Conservation (phyloP, 1,140 invertebrate species). For the Drosophila carrolli region DNA sequence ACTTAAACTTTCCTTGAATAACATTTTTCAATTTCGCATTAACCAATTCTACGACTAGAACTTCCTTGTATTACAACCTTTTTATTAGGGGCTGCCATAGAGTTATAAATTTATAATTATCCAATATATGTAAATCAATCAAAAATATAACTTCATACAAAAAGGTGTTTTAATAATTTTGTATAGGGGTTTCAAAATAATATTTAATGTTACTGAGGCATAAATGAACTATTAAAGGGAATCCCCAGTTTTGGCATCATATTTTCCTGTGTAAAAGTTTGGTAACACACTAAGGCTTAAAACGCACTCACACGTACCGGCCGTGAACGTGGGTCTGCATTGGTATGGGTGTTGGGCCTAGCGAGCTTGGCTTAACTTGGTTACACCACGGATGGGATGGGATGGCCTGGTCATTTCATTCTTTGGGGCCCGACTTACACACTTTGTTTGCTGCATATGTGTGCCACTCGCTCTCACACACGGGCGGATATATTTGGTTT, state of each 20-base stretch:
- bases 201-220: no score
- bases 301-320: constrained; percentile 58
- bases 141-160: no score
- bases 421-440: constrained; percentile 44
- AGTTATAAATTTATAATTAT: no score
- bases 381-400: constrained; percentile 49
- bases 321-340: constrained; percentile 23
- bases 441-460: constrained; percentile 53
- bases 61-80: no score
- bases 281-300: constrained; percentile 37
- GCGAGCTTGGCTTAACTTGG: constrained; percentile 58
- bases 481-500: constrained; percentile 55
- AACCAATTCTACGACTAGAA: no score
- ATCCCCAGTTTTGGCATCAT: not conserved
- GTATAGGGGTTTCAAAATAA: no score
- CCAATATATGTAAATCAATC: no score
- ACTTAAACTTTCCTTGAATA: no score
- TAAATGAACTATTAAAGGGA: no score
- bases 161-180: no score
- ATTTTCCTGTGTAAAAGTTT: constrained; percentile 24
- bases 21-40: no score
- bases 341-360: constrained; percentile 47
- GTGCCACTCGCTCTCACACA: constrained; percentile 30
- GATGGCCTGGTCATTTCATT: constrained; percentile 17
- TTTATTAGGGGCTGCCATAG: no score